phyloP scores from a whole-genome alignment of 2,888 invertebrate genomes.

The Philaethria dido region DNA sequence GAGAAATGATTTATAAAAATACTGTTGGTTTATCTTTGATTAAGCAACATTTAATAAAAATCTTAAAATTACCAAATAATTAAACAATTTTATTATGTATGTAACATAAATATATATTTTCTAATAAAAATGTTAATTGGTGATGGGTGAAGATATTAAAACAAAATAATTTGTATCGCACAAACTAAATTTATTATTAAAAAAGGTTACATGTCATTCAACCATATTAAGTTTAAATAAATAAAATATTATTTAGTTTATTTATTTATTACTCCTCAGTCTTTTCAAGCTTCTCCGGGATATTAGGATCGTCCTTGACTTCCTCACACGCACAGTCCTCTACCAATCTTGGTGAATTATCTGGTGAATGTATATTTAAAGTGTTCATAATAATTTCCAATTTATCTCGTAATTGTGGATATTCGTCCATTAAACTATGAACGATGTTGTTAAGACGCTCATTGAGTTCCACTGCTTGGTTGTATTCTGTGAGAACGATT shows the following conservation, averaged over 20 bases:
- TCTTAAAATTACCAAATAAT: no score
- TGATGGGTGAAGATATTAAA: constrained; percentile 6
- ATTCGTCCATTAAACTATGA: constrained; percentile 83
- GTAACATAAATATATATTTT: background rate
- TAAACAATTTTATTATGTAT: background rate
- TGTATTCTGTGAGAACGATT: constrained; percentile 80
- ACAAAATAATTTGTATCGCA: background rate
- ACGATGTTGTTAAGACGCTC: constrained; percentile 83
- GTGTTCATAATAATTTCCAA: constrained; percentile 75
- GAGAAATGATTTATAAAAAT: no score
- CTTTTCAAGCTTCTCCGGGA: constrained; percentile 35
- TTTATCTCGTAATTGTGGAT: constrained; percentile 81
- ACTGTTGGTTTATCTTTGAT: no score
- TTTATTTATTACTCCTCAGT: constrained; percentile 16
- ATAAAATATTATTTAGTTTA: constrained; percentile 38
- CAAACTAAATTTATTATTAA: constrained; percentile 7
- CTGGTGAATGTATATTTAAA: constrained; percentile 69
- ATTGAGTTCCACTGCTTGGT: constrained; percentile 84
- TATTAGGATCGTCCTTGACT: constrained; percentile 15
- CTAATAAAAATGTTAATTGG: background rate
- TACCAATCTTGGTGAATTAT: constrained; percentile 57
- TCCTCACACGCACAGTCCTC: constrained; percentile 47
- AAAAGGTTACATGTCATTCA: background rate
- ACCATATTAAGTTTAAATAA: constrained; percentile 34
- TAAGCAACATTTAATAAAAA: no score